Base-by-base conservation (phyloP, 2,888 invertebrate genomes). In the Holacanthella duospinosa region DNA sequence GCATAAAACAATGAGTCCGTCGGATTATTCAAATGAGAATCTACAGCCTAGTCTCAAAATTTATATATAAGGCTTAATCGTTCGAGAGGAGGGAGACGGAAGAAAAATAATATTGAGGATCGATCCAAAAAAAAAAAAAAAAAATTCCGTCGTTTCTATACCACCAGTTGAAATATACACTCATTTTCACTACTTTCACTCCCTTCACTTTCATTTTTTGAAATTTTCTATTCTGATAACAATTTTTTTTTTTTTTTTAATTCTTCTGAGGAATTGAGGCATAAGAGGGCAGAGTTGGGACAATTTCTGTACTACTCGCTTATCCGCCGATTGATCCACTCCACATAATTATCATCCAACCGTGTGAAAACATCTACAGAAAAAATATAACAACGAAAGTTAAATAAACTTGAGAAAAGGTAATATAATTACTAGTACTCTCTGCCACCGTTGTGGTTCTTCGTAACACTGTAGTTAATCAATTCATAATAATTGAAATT, bases 331-430 rank as follows among this genome's bases (percentile, higher is more conserved):
- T 59, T 59, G 59, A 59, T 59, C 59, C 59, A 59, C 21, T 43
- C 44, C 6, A 59, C 59, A 28, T 59, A 59, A 25, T 59, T 43
- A 28, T 59, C 59, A 24, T 43, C 59, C 25, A 59, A 27, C 48
- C 43, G 29, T 4, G 59, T 59, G 27, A 59, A 59, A 36, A 59
- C 59, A 25, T 59, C 59, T 59, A 44, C 9, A 48, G 4, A 21
- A 9, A 48, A 21, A 48, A 48, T 4, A 48, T 4, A 48, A 36
- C 9, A 36, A 36, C 6, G 16, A 36, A 36, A 36, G 36, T n/a
- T n/a, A n/a, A n/a, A n/a, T n/a, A n/a, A n/a, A n/a, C n/a, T n/a
- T n/a, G n/a, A n/a, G n/a, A n/a, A n/a, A n/a, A n/a, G n/a, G n/a
- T n/a, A n/a, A n/a, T n/a, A n/a, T n/a, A n/a, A n/a, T n/a, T n/a